These are phyloP conservation scores for Calephelis virginiensis DNA, from an alignment of 1,140 invertebrate genomes.

Conservation along the genomic window DNA sequence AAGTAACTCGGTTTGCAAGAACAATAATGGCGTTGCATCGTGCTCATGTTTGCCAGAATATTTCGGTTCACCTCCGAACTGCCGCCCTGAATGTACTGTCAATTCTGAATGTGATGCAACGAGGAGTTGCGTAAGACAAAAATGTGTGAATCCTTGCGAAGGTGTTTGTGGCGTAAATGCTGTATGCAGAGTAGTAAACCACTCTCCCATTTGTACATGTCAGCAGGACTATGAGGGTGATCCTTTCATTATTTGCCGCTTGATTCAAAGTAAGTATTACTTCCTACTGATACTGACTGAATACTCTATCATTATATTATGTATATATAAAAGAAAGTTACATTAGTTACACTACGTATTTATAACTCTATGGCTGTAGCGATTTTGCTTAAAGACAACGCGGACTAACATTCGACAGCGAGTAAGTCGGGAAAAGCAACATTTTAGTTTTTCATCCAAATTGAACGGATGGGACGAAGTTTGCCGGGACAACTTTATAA, in stretches of 20 bases:
- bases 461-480: no score
- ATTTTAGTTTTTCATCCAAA: no score
- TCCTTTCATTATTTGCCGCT: constrained; percentile 81
- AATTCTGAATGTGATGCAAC: constrained; percentile 90
- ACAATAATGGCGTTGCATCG: constrained; percentile 79
- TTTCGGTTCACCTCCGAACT: constrained; percentile 81
- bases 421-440: no score
- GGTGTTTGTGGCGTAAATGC: constrained; percentile 87
- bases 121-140: constrained; percentile 86
- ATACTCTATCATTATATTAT: not conserved
- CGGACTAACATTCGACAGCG: no score
- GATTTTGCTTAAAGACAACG: no score
- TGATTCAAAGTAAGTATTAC: constrained; percentile 47
- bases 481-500: no score
- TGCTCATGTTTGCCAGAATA: constrained; percentile 82
- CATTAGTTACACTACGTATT: no score
- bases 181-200: constrained; percentile 86
- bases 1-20: constrained; percentile 84
- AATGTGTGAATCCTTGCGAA: constrained; percentile 83
- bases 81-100: constrained; percentile 87
- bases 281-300: constrained; percentile 1
- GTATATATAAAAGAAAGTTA: no score
- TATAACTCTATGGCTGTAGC: no score
- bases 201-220: constrained; percentile 87
- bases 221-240: constrained; percentile 80